Conservation (phyloP, 2,888 invertebrate species). For the Drosophila recens region DNA sequence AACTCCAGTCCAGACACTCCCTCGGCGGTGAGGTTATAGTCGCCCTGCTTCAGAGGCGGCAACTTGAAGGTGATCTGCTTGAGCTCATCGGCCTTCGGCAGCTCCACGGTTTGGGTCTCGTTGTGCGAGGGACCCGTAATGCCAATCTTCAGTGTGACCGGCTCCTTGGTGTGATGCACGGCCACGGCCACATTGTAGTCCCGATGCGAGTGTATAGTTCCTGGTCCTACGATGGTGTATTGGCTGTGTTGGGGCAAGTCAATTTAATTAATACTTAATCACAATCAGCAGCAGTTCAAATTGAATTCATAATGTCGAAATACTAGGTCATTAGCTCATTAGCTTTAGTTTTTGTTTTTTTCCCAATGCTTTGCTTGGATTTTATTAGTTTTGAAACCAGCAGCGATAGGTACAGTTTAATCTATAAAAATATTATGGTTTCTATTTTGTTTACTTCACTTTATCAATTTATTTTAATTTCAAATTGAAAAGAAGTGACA, state of each 20-base stretch:
- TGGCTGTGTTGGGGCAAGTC: conserved; percentile 42
- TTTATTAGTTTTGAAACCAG: background rate
- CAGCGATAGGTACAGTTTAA: conserved; percentile 23
- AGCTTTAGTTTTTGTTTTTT: background rate
- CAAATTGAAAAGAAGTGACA: background rate
- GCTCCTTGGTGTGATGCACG: conserved; percentile 83
- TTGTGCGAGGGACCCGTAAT: conserved; percentile 79
- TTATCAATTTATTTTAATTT: conserved; percentile 15
- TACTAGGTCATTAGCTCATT: conserved; percentile 31
- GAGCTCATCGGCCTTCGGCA: conserved; percentile 62
- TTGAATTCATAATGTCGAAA: conserved; percentile 23
- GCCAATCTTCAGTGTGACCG: conserved; percentile 75
- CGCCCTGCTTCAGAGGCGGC: conserved; percentile 86
- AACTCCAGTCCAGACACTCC: conserved; percentile 91
- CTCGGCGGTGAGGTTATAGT: conserved; percentile 90
- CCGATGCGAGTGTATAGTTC: conserved; percentile 91
- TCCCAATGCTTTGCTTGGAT: background rate
- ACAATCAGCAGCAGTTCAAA: conserved; percentile 32
- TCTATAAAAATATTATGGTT: background rate
- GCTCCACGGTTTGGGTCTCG: conserved; percentile 68
- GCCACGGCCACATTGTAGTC: conserved; percentile 93
- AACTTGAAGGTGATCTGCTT: conserved; percentile 74
- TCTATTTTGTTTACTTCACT: background rate
- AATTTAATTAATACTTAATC: conserved; percentile 15
- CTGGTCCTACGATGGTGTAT: conserved; percentile 93